A percentile compares a stretch with the other conserved stretches of the same genome.
Evolutionary conservation across 2,888 invertebrate genomes (phyloP).

Genomic region (Dendrolimus pini): DNA sequence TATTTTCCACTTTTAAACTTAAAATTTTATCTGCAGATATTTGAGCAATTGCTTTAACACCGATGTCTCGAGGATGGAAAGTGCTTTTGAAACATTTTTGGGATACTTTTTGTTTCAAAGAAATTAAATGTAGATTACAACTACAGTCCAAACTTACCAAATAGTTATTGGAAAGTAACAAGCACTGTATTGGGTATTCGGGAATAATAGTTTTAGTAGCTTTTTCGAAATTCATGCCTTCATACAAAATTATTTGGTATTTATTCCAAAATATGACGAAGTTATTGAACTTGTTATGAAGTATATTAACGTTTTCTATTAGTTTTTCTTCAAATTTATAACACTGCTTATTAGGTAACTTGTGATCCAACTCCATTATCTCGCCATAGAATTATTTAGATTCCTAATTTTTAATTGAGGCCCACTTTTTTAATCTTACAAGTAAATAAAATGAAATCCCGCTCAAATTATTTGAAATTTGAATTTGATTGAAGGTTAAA

Average conservation of each 20-base stretch:
- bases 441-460: too few relatives aligned
- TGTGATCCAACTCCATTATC: conserved; percentile 12
- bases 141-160: conserved; percentile 43
- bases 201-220: conserved; percentile 30
- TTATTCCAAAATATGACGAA: conserved; percentile 51
- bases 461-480: too few relatives aligned
- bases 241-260: conserved; percentile 55
- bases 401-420: too few relatives aligned
- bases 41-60: conserved; percentile 21
- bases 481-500: too few relatives aligned
- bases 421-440: too few relatives aligned
- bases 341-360: conserved; percentile 23
- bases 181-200: conserved; percentile 35
- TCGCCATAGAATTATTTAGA: neutral
- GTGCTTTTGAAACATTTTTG: conserved; percentile 34
- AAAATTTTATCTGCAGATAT: conserved; percentile 25
- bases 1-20: conserved; percentile 34
- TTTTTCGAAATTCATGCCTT: conserved; percentile 32
- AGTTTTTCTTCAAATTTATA: conserved; percentile 32
- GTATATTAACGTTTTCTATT: conserved; percentile 37
- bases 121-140: conserved; percentile 38
- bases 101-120: conserved; percentile 40
- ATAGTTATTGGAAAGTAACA: conserved; percentile 37
- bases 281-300: conserved; percentile 28
- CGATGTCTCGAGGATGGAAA: conserved; percentile 31